Base-by-base conservation (phyloP, 2,888 invertebrate genomes). In the Eilema griseolum region DNA sequence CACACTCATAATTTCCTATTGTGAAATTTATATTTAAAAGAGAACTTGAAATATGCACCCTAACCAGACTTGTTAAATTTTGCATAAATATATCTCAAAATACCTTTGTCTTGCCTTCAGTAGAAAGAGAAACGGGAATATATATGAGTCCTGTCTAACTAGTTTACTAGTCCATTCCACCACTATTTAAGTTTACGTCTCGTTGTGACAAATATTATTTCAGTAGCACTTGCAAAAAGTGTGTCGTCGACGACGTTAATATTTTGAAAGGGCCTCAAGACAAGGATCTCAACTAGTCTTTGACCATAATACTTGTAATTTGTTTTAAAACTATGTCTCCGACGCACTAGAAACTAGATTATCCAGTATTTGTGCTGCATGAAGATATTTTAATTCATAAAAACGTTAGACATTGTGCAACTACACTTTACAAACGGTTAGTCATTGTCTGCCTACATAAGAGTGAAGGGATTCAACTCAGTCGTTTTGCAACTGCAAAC, bases 391-490 rank as follows among this genome's bases (percentile, higher is more conserved):
- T 66, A 60, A 66, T 69, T 72, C 52, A 66, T 74, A 69, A 77
- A 82, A 76, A 62, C 62, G 31, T 46, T 63, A 74, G 46, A 72
- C 59, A 56, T 81, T 84, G 73, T 74, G 80, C 75, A 79, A 79
- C 63, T 62, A 70, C 66, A 67, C 67, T 75, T 66, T 66, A 70
- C 72, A 79, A 75, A 78, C 72, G 69, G 65, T 67, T 79, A 81
- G 80, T 82, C 79, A 80, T 78, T 77, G 73, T 75, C 80, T 76
- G 72, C 80, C 83, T 75, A 78, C 84, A 76, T 74, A 78, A 69
- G 84, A 84, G 85, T 81, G 85, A 84, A 80, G 80, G 83, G 83
- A 77, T 71, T 69, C 73, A 70, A 66, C 83, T 61, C 61, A 63
- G 69, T 63, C 41, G 67, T 77, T 81, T 72, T 79, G 83, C 76